Percentiles rank a stretch among this genome's conserved stretches.
These are phyloP conservation scores for Keiferia lycopersicella DNA, from an alignment of 2,888 invertebrate genomes.

Conservation along the genomic window DNA sequence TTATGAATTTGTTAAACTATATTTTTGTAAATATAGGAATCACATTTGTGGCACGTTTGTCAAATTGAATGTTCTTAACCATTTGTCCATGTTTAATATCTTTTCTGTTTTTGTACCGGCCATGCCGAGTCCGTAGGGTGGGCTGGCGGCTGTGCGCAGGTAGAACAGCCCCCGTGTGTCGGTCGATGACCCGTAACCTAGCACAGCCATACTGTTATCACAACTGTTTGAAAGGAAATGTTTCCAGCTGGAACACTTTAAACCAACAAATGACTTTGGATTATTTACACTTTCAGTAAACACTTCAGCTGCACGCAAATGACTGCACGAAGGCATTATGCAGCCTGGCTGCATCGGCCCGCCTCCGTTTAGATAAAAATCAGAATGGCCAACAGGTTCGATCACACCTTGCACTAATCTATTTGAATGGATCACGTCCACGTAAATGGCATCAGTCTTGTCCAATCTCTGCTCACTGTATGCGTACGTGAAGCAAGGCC, in stretches of 20 bases:
- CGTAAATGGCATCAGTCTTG: constrained; percentile 67
- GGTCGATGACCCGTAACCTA: constrained; percentile 72
- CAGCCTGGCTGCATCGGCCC: constrained; percentile 87
- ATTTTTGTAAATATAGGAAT: constrained; percentile 24
- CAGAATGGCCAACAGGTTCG: constrained; percentile 85
- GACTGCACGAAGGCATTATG: constrained; percentile 75
- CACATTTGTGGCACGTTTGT: constrained; percentile 35
- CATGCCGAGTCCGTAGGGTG: constrained; percentile 71
- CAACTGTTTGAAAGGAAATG: constrained; percentile 65
- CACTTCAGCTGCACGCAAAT: constrained; percentile 69
- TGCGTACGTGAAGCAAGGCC: constrained; percentile 73
- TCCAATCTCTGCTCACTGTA: constrained; percentile 69
- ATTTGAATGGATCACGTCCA: constrained; percentile 74
- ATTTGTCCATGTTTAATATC: constrained; percentile 42
- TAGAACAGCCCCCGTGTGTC: constrained; percentile 70
- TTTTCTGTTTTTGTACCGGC: constrained; percentile 57
- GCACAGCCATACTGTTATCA: constrained; percentile 58
- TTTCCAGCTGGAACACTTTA: constrained; percentile 66
- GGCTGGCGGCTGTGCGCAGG: constrained; percentile 59
- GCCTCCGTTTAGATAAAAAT: constrained; percentile 88
- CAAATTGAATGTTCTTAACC: constrained; percentile 52
- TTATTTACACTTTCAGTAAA: constrained; percentile 66
- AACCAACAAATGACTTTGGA: constrained; percentile 68
- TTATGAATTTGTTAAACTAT: background rate
- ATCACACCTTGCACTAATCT: constrained; percentile 72